Evolutionary conservation across 2,888 invertebrate species (phyloP).

Genomic region (Cancer borealis): DNA sequence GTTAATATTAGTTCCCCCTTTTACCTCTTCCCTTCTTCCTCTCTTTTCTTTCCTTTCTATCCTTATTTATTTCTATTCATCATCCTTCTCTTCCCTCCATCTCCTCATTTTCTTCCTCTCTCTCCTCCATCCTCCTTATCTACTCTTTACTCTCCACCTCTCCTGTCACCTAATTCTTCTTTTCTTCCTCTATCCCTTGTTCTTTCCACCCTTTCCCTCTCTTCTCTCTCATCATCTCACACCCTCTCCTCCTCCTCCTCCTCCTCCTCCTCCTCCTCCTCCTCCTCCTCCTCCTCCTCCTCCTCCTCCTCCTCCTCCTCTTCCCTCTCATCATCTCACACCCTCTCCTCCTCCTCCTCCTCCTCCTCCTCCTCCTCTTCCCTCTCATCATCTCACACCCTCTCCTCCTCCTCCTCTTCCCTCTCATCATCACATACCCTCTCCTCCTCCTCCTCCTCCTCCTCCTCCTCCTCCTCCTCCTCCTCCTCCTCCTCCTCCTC

Average conservation of each 20-base stretch:
- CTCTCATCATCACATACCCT: background rate
- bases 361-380: background rate
- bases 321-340: background rate
- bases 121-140: background rate
- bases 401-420: too few relatives aligned
- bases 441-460: background rate
- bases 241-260: background rate
- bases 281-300: background rate
- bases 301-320: background rate
- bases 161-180: background rate
- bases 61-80: too few relatives aligned
- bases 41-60: background rate
- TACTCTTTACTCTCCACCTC: background rate
- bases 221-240: background rate
- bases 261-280: background rate
- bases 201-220: background rate
- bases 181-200: background rate
- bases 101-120: background rate
- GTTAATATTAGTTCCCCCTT: too few relatives aligned
- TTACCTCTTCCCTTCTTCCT: too few relatives aligned
- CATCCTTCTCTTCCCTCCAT: background rate
- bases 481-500: background rate
- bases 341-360: background rate
- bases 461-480: background rate
- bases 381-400: slow-evolving; percentile 45